Conservation (phyloP, 2,888 invertebrate species). For the Lampropteryx suffumata region DNA sequence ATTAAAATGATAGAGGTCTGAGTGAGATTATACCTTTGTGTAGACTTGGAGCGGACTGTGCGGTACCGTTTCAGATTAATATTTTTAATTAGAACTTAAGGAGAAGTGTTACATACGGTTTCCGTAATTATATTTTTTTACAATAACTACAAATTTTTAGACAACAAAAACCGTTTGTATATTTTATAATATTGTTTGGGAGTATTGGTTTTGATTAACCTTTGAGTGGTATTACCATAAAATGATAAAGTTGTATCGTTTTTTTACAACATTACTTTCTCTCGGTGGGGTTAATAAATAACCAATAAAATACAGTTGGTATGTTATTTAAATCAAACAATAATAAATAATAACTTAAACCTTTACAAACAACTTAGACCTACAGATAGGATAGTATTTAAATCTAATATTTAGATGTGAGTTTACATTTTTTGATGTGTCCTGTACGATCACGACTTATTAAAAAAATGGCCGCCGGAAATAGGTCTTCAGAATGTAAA, state of each 20-base stretch:
- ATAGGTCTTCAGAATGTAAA: no score
- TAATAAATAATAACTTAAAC: neutral
- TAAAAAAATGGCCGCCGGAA: no score
- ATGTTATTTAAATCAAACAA: no score
- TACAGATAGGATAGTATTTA: no score
- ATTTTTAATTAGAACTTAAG: slow-evolving; percentile 33
- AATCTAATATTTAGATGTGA: no score
- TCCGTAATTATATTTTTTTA: no score
- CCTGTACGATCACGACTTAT: no score
- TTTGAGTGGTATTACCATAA: slow-evolving; percentile 11
- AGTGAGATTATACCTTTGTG: slow-evolving; percentile 4
- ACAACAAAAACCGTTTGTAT: no score
- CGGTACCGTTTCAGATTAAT: slow-evolving; percentile 38
- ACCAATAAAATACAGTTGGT: neutral
- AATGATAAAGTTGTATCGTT: slow-evolving; percentile 12
- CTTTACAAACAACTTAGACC: no score
- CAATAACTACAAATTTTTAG: no score
- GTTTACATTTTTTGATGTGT: no score
- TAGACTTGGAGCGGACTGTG: slow-evolving; percentile 18
- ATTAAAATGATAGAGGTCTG: slow-evolving; percentile 12
- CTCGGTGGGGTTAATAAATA: neutral
- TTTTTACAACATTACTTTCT: slow-evolving; percentile 19
- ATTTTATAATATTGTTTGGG: no score
- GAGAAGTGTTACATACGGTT: slow-evolving; percentile 4
- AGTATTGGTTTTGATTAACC: slow-evolving; percentile 2